Evolutionary conservation across 2,797 vertebrate species (phyloP), one percentile per base, ranked within the genome.

Genomic region (Onychomys torridus): DNA sequence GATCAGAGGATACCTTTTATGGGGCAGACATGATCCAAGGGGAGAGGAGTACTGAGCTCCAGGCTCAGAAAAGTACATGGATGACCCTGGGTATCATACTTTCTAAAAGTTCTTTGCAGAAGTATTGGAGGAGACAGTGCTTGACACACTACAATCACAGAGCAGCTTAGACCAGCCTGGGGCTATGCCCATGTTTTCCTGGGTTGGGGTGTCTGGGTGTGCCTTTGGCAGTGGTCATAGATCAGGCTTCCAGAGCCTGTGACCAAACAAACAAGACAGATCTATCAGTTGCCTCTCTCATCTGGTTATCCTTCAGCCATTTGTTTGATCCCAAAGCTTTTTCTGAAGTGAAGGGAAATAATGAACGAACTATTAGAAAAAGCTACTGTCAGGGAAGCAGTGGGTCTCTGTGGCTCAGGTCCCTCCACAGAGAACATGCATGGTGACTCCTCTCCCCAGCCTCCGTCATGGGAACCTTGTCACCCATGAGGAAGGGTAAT

Each of bases 61-160:
- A 99, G 99, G 93, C 99, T 99, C 98, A 99, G 99, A 99, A 67
- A 99, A 99, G 90, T 99, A 99, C 96, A 99, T 99, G 98, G 99
- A 99, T 97, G 99, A 99, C 98, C 99, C 99, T 77, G 99, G 99
- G 96, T 99, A 99, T 97, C 99, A 99, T 97, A 98, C 98, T 52
- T 98, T 99, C 97, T 98, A 99, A 97, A 99, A 99, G 98, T 97
- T 99, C 99, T 94, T 99, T 99, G 98, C 99, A 99, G 98, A 99
- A 98, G 95, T 98, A 98, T 93, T 99, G 98, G 97, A 99, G 99
- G 98, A 98, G 99, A 97, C 99, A 99, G 9, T 99, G 97, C 98
- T 93, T 43, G 40, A 88, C 76, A 0, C 11, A 52, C 91, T 83
- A 75, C 40, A 37, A 77, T 65, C n/a, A 13, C 75, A 52, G 88